Base-by-base conservation (phyloP, 2,797 vertebrate genomes). In the Rhinophrynus dorsalis region DNA sequence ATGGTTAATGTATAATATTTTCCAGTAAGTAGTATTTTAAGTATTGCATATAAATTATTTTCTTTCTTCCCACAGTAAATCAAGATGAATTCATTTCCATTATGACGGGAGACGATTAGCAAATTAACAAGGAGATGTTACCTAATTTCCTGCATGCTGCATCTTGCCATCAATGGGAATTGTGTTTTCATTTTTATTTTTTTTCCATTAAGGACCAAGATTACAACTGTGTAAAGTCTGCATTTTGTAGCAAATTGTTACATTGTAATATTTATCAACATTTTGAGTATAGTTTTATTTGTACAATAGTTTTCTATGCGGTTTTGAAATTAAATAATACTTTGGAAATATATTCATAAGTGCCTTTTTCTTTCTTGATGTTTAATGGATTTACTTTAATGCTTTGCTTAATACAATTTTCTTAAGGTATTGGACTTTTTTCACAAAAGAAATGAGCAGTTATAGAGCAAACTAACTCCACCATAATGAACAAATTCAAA, bases 11-110 rank as follows among this genome's bases (percentile, higher is more conserved):
- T n/a, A n/a, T n/a, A n/a, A n/a, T n/a, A n/a, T n/a, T n/a, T n/a
- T n/a, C n/a, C n/a, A n/a, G n/a, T n/a, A n/a, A n/a, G n/a, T n/a
- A n/a, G n/a, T n/a, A n/a, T n/a, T n/a, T n/a, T n/a, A 12, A 40
- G 7, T 45, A 57, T 21, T 15, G 6, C 17, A 13, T 78, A 20
- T 38, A 3, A 18, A 29, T 38, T n/a, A 26, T 77, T 79, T 59
- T 78, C 32, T 81, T 74, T 79, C 57, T 74, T 75, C 74, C 48
- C 56, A 20, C 79, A 90, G 90, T 92, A 77, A 92, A 91, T 78
- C 89, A 90, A 77, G 90, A 92, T 57, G 90, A 91, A 71, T 92
- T 92, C 79, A 86, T 90, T 85, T 87, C 90, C 76, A 92, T 92
- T 80, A 92, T 92, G 90, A 92, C 88, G 35, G 90, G 89, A 74